Evolutionary conservation across 2,113 vertebrate genomes (phyloP), one percentile per base, ranked within the genome.

Genomic region (Theropithecus gelada): DNA sequence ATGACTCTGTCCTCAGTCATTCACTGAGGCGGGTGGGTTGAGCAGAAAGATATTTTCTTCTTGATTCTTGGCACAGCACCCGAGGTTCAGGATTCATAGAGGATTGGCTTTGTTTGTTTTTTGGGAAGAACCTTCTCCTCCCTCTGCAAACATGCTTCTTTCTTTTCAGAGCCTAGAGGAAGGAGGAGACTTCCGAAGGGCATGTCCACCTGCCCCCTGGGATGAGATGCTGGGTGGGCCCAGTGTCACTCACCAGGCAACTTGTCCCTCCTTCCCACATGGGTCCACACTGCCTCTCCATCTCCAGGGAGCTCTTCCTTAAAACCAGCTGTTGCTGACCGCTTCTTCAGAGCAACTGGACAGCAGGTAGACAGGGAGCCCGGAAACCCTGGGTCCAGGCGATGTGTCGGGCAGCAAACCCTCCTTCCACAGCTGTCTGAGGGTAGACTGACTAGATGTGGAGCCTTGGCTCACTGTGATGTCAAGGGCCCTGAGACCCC

Each of bases 21-120:
- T 95, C 95, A 61, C 79, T 0, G 0, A 85, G 79, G 86, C 81
- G 91, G 66, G 20, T 2, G 25, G 25, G 45, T 18, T 40, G 57
- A 89, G 92, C 96, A 82, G 94, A 95, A 97, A 83, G 68, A 30
- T 6, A 66, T 93, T 98, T 96, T 95, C 64, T 84, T 68, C 48
- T 88, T 45, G n/a, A 40, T 78, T 96, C 75, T 59, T 88, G 92
- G 82, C 57, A 73, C 57, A 27, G 1, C 27, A 45, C 12, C 8
- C 50, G 11, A 76, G 92, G 45, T 66, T 93, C 82, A 82, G 2
- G 14, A n/a, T 25, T 83, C 40, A 23, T 0, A 7, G 83, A 40
- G 50, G 32, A 59, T 8, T 10, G 38, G 13, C 88, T 91, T 52
- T 84, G 89, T 90, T 55, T 88, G 84, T 61, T 20, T 89, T 87